These are phyloP conservation scores for Eunapius fragilis DNA, from an alignment of 37 sponge, comb jelly and placozoan genomes.

Conservation along the genomic window DNA sequence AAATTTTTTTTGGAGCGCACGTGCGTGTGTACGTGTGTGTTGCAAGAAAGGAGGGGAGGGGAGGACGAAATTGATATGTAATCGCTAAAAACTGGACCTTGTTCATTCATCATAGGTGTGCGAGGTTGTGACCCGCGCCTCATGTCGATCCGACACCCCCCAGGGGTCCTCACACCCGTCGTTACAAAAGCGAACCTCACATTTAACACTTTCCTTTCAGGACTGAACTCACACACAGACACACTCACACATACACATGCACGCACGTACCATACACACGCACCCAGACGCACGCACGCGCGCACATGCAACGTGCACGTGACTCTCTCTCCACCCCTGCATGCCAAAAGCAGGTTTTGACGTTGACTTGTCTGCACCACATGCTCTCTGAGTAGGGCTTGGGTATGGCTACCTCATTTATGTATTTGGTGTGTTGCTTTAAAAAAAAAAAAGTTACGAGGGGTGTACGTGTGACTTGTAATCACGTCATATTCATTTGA, in stretches of 20 bases:
- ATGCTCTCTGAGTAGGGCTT: background rate
- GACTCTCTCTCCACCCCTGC: constrained; percentile 1
- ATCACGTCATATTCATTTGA: background rate
- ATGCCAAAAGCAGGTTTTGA: constrained; percentile 11
- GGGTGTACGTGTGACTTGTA: background rate
- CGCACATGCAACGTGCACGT: too few relatives aligned
- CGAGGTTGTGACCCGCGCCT: background rate
- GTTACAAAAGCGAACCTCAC: background rate
- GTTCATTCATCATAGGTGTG: constrained; percentile 4
- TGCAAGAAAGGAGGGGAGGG: background rate
- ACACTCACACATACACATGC: constrained; percentile 1
- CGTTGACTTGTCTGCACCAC: background rate
- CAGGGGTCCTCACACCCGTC: background rate
- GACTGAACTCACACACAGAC: background rate
- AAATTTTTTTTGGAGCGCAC: background rate
- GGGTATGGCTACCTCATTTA: constrained; percentile 8
- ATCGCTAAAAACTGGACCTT: constrained; percentile 11
- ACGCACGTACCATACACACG: constrained; percentile 26
- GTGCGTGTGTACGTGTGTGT: background rate
- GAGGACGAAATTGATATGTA: background rate
- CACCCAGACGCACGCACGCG: constrained; percentile 15
- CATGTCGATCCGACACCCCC: background rate
- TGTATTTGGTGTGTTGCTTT: background rate
- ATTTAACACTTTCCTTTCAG: background rate
- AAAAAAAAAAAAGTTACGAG: too few relatives aligned